Evolutionary conservation across 2,797 vertebrate genomes (phyloP), one percentile per base, ranked within the genome.

Genomic region (Gila robusta): DNA sequence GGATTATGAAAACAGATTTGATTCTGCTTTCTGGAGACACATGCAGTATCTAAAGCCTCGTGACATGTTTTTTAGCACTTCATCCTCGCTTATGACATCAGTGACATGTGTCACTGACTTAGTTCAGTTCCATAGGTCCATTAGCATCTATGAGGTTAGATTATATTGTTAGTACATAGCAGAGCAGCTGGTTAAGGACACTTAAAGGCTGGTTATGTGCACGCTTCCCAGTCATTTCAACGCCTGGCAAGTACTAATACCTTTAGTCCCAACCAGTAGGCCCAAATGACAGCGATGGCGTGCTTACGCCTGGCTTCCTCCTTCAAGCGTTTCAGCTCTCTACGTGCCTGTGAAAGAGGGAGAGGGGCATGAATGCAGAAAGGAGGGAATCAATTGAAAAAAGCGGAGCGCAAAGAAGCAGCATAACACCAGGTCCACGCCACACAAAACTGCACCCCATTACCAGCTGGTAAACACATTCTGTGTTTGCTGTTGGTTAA

Each of bases 201-300:
- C 67, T 28, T 47, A 44, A 21, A 88, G 83, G 81, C 67, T 59
- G 74, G 32, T 73, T 88, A 79, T 78, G 76, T 83, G 80, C 47
- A 52, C 4, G 59, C 35, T 69, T 71, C 37, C 56, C 56, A 78
- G 23, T 73, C 32, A 23, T 49, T 73, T 64, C 69, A 88, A 88
- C 11, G 81, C 90, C 83, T 83, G 87, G 87, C 80, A 81, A 89
- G 86, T 84, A 73, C 71, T 87, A 92, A 95, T 99, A 99, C 98
- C 98, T 99, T 98, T 90, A 99, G 96, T 99, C 98, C 98, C 97
- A 98, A 97, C 98, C 98, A 99, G 97, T 95, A 99, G 97, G 98
- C 98, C 98, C 98, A 99, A 97, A 99, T 99, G 95, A 99, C 97
- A 94, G 98, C 98, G 89, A 99, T 97, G 87, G 98, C 98, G 91